phyloP scores from a whole-genome alignment of 1,140 invertebrate species.

The Sinonovacula constricta region DNA sequence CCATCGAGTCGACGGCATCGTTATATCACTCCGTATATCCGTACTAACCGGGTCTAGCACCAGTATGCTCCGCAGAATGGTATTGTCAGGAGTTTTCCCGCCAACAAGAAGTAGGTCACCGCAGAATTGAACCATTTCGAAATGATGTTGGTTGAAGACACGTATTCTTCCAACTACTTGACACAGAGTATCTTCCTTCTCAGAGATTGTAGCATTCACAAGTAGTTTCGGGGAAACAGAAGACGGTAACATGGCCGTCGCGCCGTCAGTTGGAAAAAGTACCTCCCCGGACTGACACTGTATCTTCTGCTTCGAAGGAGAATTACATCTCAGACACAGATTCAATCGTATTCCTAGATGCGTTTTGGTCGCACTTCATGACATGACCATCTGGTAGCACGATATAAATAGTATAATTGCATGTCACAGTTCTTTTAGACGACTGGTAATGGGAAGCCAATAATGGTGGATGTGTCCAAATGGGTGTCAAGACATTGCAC shows the following conservation, averaged over 20 bases:
- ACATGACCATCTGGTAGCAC: conserved; percentile 66
- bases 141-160: conserved; percentile 63
- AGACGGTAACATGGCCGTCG: conserved; percentile 25
- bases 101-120: conserved; percentile 57
- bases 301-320: conserved; percentile 36
- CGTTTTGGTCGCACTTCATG: conserved; percentile 34
- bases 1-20: conserved; percentile 63
- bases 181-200: conserved; percentile 48
- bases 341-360: conserved; percentile 25
- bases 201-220: conserved; percentile 12
- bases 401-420: conserved; percentile 63
- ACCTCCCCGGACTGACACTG: too few relatives aligned
- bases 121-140: conserved; percentile 59
- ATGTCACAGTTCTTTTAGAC: conserved; percentile 63
- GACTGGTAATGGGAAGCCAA: conserved; percentile 66
- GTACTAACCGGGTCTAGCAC: conserved; percentile 39
- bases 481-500: conserved; percentile 67
- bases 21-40: conserved; percentile 27
- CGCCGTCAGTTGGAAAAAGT: neutral
- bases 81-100: conserved; percentile 63
- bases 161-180: conserved; percentile 51
- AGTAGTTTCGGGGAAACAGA: conserved; percentile 29
- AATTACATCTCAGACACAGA: conserved; percentile 27
- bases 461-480: conserved; percentile 56
- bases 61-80: conserved; percentile 56